Base-by-base conservation (phyloP, 2,888 invertebrate genomes). In the Epistrophe eligans region DNA sequence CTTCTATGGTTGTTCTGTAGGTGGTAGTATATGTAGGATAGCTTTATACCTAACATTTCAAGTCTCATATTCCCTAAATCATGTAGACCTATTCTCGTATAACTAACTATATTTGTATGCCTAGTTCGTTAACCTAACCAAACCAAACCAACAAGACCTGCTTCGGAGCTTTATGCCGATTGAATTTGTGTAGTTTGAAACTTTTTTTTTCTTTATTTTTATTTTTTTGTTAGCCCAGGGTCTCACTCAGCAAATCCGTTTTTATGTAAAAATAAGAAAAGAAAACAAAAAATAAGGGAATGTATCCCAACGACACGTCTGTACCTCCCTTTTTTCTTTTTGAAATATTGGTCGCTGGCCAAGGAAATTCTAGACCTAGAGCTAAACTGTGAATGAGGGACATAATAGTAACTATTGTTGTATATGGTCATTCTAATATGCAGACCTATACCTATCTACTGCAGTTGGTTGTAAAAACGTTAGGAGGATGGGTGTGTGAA, bases 121-220 rank as follows among this genome's bases (percentile, higher is more conserved):
- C 35, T 28, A 64, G 84, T 79, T 79, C 84, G 84, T 84, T 84
- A 84, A 84, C 84, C 84, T 64, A 67, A 60, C 50, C 60, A 62
- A 62, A 62, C 38, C 19, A 38, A 58, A 58, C 24, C 24, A 24
- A 28, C 38, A 43, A 62, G 55, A 71, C 66, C 57, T 58, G 64
- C 32, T 48, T 45, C 11, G 52, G 55, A 71, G 32, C 55, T 24
- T 57, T 64, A 64, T 71, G 35, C 24, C 57, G 77, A 76, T 67
- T 64, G 81, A 71, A 81, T 64, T 76, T 64, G 77, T 83, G 79
- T 67, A 79, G 79, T 58, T 77, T 77, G n/a, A 52, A 81, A 72
- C 17, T 77, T 71, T 72, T n/a, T n/a, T 7, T 57, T 58, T 38
- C n/a, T n/a, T n/a, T n/a, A n/a, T 17, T 17, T 19, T 7, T 6